Conservation (phyloP, 2,113 vertebrate species). For the Chlorocebus sabaeus region DNA sequence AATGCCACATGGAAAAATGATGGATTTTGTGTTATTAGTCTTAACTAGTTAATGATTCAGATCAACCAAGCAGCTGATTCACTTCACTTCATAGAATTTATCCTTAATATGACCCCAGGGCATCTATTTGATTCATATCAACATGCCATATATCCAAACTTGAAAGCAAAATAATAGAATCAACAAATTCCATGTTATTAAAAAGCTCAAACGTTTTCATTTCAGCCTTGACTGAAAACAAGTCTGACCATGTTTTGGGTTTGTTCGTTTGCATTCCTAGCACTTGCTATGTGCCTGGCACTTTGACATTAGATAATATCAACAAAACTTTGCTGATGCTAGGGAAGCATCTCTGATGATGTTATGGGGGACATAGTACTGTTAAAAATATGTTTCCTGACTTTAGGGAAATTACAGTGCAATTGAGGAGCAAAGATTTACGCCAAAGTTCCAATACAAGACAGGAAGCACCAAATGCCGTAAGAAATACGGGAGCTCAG, state of each 20-base stretch:
- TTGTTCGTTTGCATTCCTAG: background rate
- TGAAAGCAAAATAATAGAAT: background rate
- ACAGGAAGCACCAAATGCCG: background rate
- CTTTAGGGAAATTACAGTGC: background rate
- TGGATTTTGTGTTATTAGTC: background rate
- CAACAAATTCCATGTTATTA: background rate
- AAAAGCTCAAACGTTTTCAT: background rate
- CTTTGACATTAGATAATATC: background rate
- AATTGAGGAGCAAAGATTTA: background rate
- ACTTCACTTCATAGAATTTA: conserved; percentile 4
- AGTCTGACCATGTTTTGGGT: background rate
- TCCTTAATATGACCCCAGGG: background rate
- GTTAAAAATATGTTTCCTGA: conserved; percentile 3
- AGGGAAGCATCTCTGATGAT: background rate
- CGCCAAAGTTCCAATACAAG: background rate
- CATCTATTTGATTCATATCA: background rate
- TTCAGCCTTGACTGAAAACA: background rate
- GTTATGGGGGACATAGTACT: background rate
- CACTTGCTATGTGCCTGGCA: background rate
- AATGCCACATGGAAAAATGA: conserved; percentile 5
- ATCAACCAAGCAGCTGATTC: background rate
- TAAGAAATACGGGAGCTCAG: background rate
- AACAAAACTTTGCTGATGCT: background rate
- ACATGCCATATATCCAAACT: background rate
- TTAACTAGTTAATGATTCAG: background rate